Conservation (phyloP, 2,797 vertebrate species). For the Naso thynnoides region DNA sequence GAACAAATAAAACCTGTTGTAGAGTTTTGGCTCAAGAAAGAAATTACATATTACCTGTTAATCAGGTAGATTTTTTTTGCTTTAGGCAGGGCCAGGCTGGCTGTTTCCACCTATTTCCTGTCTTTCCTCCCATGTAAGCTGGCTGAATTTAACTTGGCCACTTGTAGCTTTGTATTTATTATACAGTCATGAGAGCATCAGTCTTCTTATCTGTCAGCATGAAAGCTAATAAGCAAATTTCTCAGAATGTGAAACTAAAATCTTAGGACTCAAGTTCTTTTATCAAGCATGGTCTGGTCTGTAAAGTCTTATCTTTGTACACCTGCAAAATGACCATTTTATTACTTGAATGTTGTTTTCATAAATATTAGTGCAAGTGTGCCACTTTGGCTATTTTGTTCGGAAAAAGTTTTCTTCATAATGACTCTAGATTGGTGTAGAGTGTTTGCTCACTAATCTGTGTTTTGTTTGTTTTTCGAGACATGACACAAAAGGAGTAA, state of each 20-base stretch:
- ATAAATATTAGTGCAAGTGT: neutral
- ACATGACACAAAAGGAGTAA: constrained; percentile 16
- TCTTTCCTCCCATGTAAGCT: constrained; percentile 5
- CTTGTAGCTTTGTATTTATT: constrained; percentile 1
- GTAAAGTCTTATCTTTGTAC: constrained; percentile 14
- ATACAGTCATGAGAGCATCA: neutral
- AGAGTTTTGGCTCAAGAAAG: neutral
- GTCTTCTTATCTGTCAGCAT: neutral
- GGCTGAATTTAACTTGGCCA: neutral
- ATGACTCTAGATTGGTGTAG: neutral
- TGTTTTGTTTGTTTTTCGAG: neutral
- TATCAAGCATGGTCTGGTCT: neutral
- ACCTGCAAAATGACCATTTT: constrained; percentile 23
- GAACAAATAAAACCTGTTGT: neutral
- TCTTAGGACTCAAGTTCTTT: constrained; percentile 15
- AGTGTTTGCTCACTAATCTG: neutral
- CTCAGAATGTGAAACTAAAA: neutral
- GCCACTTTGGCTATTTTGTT: neutral
- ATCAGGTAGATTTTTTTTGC: neutral
- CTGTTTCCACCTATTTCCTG: neutral
- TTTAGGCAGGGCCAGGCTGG: neutral
- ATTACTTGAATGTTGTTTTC: constrained; percentile 35
- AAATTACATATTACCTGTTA: neutral
- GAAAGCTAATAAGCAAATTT: neutral
- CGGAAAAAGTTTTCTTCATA: neutral